Conservation (phyloP, 1,140 invertebrate genomes). For the Proales similis region DNA sequence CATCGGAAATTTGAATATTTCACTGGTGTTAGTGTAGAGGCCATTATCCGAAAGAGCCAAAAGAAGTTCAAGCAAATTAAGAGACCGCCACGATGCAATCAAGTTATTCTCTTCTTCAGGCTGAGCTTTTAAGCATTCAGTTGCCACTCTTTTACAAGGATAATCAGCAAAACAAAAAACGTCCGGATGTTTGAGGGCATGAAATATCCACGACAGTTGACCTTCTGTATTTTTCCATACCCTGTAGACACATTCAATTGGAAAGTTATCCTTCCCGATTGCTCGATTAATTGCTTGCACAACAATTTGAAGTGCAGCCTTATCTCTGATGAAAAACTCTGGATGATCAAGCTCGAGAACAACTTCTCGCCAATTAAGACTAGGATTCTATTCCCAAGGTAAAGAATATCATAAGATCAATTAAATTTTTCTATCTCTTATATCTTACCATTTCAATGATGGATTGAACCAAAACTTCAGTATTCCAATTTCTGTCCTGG, state of each 20-base stretch:
- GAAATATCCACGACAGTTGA: constrained; percentile 73
- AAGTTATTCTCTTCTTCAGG: constrained; percentile 60
- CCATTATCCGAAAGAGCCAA: constrained; percentile 77
- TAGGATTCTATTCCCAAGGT: constrained; percentile 43
- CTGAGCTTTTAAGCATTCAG: constrained; percentile 80
- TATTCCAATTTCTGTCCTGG: constrained; percentile 71
- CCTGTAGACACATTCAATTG: constrained; percentile 77
- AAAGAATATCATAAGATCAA: background rate
- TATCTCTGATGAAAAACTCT: constrained; percentile 77
- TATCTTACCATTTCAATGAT: constrained; percentile 69
- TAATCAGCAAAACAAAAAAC: constrained; percentile 88
- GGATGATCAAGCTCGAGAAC: constrained; percentile 78
- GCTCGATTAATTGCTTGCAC: constrained; percentile 71
- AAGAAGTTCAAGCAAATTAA: constrained; percentile 80
- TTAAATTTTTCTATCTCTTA: too few relatives aligned
- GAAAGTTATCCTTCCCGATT: constrained; percentile 61
- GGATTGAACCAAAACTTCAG: constrained; percentile 81
- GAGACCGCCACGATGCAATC: constrained; percentile 57
- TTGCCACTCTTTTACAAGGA: constrained; percentile 69
- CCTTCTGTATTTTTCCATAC: constrained; percentile 86
- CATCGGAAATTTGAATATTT: constrained; percentile 82
- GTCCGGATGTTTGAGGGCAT: constrained; percentile 74
- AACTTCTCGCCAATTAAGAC: constrained; percentile 81
- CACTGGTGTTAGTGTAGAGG: constrained; percentile 62
- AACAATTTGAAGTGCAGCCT: constrained; percentile 70